Evolutionary conservation across 2,888 invertebrate species (phyloP).

Genomic region (Folsomia manolachei): DNA sequence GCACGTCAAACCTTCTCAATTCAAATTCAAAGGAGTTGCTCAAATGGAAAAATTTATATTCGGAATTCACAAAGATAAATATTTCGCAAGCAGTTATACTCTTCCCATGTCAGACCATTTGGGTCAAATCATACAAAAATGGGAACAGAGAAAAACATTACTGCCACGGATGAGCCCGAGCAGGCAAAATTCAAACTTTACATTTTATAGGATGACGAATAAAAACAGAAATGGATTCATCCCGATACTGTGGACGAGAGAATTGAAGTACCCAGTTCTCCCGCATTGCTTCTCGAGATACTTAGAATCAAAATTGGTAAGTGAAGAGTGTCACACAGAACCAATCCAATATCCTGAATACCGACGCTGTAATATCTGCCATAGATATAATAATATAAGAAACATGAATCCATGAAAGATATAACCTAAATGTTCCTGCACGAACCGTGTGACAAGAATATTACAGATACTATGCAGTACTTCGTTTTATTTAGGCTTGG

Average conservation of each 20-base stretch:
- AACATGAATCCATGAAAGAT: too few species aligned
- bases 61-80: slow-evolving; percentile 17
- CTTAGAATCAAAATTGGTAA: slow-evolving; percentile 17
- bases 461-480: too few species aligned
- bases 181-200: neutral
- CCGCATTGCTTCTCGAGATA: neutral
- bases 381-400: too few species aligned
- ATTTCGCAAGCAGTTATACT: slow-evolving; percentile 13
- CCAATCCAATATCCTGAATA: neutral
- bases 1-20: slow-evolving; percentile 7
- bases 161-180: neutral
- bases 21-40: slow-evolving; percentile 6
- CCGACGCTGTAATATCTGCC: too few species aligned
- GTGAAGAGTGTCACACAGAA: slow-evolving; percentile 15
- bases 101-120: slow-evolving; percentile 19
- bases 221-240: slow-evolving; percentile 8
- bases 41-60: slow-evolving; percentile 9
- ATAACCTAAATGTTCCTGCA: too few species aligned
- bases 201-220: neutral
- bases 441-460: too few species aligned
- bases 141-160: neutral
- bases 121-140: too few species aligned
- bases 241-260: neutral
- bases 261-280: neutral
- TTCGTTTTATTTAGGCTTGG: too few species aligned